Conservation (phyloP, 1,140 invertebrate species). For the Popillia japonica region DNA sequence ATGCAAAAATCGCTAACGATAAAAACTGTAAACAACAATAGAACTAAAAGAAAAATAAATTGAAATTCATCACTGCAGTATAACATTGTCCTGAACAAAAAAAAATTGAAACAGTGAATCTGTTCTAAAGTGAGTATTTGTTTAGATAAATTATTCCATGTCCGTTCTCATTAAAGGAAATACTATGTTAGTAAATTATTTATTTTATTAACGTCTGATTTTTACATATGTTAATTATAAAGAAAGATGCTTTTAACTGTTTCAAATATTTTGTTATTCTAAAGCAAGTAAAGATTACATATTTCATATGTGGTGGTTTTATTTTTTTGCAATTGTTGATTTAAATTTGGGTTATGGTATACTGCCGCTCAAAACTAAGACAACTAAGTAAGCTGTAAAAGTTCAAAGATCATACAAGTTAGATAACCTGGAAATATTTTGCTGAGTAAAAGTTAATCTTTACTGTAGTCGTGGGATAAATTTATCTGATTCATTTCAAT, state of each 20-base stretch:
- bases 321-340: neutral
- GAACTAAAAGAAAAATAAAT: neutral
- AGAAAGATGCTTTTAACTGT: slow-evolving; percentile 36
- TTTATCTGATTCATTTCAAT: too few species aligned
- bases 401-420: too few species aligned
- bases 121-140: slow-evolving; percentile 31
- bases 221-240: slow-evolving; percentile 36
- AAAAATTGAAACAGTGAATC: slow-evolving; percentile 14
- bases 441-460: too few species aligned
- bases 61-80: neutral
- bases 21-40: slow-evolving; percentile 57
- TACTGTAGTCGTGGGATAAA: too few species aligned
- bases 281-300: slow-evolving; percentile 35
- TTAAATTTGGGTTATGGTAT: neutral
- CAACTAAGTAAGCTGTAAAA: too few species aligned
- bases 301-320: slow-evolving; percentile 24
- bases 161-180: slow-evolving; percentile 21
- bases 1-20: slow-evolving; percentile 44
- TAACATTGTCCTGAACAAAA: slow-evolving; percentile 7
- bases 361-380: too few species aligned
- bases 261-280: slow-evolving; percentile 38
- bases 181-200: slow-evolving; percentile 38
- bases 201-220: slow-evolving; percentile 30
- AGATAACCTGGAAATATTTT: too few species aligned
- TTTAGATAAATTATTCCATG: slow-evolving; percentile 29